These are phyloP conservation scores for Cataglyphis livida DNA, from an alignment of 2,888 invertebrate genomes.

Conservation along the genomic window DNA sequence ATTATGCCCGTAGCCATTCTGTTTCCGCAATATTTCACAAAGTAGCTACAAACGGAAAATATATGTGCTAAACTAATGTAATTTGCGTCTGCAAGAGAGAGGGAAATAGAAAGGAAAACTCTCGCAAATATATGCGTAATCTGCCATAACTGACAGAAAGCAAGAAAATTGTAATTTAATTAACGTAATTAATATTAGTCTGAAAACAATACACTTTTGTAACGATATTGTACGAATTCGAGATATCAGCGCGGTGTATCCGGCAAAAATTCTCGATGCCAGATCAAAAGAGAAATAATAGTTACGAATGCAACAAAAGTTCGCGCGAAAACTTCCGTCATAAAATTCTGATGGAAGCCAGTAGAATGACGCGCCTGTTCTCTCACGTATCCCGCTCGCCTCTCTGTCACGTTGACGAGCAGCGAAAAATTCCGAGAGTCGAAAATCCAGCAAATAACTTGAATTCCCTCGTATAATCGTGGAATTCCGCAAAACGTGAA, in stretches of 20 bases:
- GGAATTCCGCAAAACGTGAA: conserved; percentile 48
- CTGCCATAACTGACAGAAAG: not conserved
- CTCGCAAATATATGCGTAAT: conserved; percentile 18
- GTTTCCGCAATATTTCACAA: conserved; percentile 33
- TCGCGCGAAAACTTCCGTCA: conserved; percentile 7
- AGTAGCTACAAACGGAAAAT: conserved; percentile 46
- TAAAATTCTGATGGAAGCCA: conserved; percentile 10
- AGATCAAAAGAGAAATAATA: conserved; percentile 3
- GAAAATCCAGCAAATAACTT: conserved; percentile 61
- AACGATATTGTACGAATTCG: not conserved
- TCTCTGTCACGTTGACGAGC: conserved; percentile 44
- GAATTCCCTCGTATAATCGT: conserved; percentile 61
- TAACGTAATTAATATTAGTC: conserved; percentile 44
- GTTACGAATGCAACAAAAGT: conserved; percentile 24
- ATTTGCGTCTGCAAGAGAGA: conserved; percentile 13
- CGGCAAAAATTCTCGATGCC: conserved; percentile 31
- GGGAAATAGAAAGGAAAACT: conserved; percentile 26
- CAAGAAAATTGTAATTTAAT: conserved; percentile 27
- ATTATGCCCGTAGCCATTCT: conserved; percentile 6
- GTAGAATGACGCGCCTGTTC: conserved; percentile 11
- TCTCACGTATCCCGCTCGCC: conserved; percentile 2
- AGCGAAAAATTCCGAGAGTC: conserved; percentile 32
- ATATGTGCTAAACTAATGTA: conserved; percentile 25
- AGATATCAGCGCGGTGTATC: not conserved
- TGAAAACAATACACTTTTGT: conserved; percentile 1